Conservation (phyloP, 2,888 invertebrate species). For the Rhingia rostrata region DNA sequence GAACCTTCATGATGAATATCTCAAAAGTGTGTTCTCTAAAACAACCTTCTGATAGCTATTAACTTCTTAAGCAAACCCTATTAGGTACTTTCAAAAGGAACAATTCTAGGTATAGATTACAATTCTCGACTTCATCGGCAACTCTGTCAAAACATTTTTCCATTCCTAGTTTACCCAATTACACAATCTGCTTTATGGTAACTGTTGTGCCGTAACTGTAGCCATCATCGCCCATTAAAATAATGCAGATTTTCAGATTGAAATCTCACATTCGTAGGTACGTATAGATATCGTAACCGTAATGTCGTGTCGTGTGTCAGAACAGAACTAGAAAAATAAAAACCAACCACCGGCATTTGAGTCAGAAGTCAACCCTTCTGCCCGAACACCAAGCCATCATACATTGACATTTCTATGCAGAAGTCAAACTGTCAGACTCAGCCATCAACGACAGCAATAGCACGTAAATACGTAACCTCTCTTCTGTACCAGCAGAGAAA, state of each 20-base stretch:
- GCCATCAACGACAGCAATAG: too few relatives aligned
- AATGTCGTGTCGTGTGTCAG: conserved; percentile 36
- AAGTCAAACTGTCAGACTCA: background rate
- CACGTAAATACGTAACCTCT: conserved; percentile 16
- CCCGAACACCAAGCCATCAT: conserved; percentile 1
- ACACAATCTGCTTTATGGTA: conserved; percentile 5
- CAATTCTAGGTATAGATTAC: too few relatives aligned
- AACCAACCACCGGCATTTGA: conserved; percentile 42
- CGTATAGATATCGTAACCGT: conserved; percentile 1
- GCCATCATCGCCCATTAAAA: conserved; percentile 15
- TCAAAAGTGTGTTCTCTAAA: too few relatives aligned
- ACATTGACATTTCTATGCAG: background rate
- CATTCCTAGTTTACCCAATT: background rate
- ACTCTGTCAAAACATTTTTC: background rate
- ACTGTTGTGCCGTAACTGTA: conserved; percentile 5
- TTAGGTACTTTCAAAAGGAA: too few relatives aligned
- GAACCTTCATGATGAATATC: too few relatives aligned
- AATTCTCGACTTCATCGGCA: too few relatives aligned
- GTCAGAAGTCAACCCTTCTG: conserved; percentile 11
- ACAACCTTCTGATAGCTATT: too few relatives aligned
- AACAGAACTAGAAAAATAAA: background rate
- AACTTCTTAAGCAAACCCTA: too few relatives aligned
- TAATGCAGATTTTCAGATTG: conserved; percentile 48
- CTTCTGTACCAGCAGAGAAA: conserved; percentile 35
- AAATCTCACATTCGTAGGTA: conserved; percentile 31